Evolutionary conservation across 2,113 vertebrate species (phyloP).

Genomic region (Neolamprologus sp.): DNA sequence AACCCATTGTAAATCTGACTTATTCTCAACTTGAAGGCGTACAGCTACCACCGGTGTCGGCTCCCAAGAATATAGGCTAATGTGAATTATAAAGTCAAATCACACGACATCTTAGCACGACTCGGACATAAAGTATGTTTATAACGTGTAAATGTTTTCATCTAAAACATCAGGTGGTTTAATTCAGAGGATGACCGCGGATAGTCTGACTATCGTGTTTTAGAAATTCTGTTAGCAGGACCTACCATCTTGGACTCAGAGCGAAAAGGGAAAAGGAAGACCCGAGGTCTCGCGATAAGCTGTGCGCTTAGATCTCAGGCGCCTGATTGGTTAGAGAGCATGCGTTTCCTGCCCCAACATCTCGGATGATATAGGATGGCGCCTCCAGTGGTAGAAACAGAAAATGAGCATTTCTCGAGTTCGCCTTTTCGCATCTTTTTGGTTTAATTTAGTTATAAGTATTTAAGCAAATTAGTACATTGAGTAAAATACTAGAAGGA

Average conservation of each 20-base stretch:
- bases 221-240: not conserved
- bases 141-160: accelerated
- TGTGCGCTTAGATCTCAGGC: slow-evolving; percentile 19
- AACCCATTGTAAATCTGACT: not conserved
- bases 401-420: not conserved
- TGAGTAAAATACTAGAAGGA: not conserved
- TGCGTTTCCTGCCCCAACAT: not conserved
- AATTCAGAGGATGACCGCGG: slow-evolving; percentile 55
- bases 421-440: not conserved
- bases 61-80: not conserved
- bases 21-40: not conserved
- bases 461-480: not conserved
- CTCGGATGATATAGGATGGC: not conserved
- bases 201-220: slow-evolving; percentile 21
- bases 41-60: not conserved
- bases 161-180: not conserved
- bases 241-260: slow-evolving; percentile 78
- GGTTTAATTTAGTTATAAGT: not conserved
- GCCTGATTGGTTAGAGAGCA: slow-evolving; percentile 14
- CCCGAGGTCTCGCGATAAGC: slow-evolving; percentile 71
- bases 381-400: slow-evolving; percentile 3
- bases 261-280: slow-evolving; percentile 74
- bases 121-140: not conserved
- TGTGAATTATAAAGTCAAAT: not conserved
- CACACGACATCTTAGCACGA: not conserved